Percentiles rank a stretch among this genome's conserved stretches.
Conservation (phyloP, 2,113 vertebrate genomes). For the Grus americana region DNA sequence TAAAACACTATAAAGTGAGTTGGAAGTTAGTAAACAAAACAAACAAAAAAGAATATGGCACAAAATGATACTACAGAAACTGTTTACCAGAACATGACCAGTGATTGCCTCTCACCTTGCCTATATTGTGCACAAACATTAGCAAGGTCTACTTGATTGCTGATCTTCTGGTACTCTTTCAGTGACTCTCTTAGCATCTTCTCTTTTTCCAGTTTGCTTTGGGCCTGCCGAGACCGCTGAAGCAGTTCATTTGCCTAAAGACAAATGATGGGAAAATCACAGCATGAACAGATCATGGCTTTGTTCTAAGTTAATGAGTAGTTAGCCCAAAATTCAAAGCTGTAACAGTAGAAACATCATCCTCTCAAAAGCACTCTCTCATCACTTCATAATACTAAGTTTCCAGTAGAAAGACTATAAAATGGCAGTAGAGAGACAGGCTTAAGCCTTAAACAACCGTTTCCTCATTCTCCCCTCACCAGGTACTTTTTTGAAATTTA, state of each 20-base stretch:
- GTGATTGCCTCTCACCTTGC: constrained; percentile 79
- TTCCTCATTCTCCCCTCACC: not conserved
- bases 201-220: constrained; percentile 90
- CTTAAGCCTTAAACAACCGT: not conserved
- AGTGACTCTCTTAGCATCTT: constrained; percentile 89
- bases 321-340: not conserved
- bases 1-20: not conserved
- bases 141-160: constrained; percentile 91
- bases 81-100: not conserved
- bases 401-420: not conserved
- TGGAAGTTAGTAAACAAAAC: not conserved
- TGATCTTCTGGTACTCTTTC: constrained; percentile 94
- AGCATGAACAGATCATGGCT: not conserved
- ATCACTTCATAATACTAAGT: not conserved
- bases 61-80: not conserved
- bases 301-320: not conserved
- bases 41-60: not conserved
- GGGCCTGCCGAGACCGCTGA: constrained; percentile 90
- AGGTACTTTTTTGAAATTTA: not conserved
- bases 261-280: not conserved
- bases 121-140: constrained; percentile 93
- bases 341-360: not conserved
- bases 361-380: not conserved
- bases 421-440: not conserved
- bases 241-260: constrained; percentile 94